Percentiles rank a stretch among this genome's conserved stretches.
Evolutionary conservation across 1,140 invertebrate genomes (phyloP).

Genomic region (Phocides pigmalion): DNA sequence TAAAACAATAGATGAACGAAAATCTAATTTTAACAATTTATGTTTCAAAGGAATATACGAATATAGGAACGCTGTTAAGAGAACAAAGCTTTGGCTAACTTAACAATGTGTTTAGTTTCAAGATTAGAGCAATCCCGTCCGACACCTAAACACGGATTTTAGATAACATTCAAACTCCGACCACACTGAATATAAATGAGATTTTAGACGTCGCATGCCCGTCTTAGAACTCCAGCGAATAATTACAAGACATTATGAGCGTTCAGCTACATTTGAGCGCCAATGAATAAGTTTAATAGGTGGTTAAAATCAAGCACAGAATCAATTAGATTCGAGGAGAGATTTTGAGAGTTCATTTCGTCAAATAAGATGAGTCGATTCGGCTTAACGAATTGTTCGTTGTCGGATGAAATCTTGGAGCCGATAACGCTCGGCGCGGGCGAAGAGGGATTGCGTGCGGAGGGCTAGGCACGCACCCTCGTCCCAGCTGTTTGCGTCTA

Average conservation of each 20-base stretch:
- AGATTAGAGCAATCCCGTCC: constrained; percentile 80
- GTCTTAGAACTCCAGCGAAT: constrained; percentile 72
- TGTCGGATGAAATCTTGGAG: constrained; percentile 25
- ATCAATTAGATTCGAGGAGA: constrained; percentile 17
- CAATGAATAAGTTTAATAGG: constrained; percentile 42
- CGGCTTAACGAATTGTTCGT: constrained; percentile 24
- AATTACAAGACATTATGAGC: constrained; percentile 69
- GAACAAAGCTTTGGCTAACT: constrained; percentile 72
- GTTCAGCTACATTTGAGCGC: constrained; percentile 40
- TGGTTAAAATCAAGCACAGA: constrained; percentile 19
- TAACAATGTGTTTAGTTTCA: constrained; percentile 80
- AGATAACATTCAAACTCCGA: constrained; percentile 82
- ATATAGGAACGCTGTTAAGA: constrained; percentile 49
- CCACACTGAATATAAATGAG: constrained; percentile 82
- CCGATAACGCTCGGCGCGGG: constrained; percentile 26
- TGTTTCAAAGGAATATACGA: constrained; percentile 27
- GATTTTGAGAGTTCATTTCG: constrained; percentile 12
- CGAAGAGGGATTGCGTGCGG: constrained; percentile 53
- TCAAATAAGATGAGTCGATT: constrained; percentile 19
- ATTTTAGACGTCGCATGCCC: constrained; percentile 69
- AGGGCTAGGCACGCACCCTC: constrained; percentile 63
- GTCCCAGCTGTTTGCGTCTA: constrained; percentile 82
- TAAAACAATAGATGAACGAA: constrained; percentile 22
- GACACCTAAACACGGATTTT: constrained; percentile 83
- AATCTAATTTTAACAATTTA: constrained; percentile 31